Evolutionary conservation across 2,113 vertebrate genomes (phyloP).

Genomic region (Okapia johnstoni): DNA sequence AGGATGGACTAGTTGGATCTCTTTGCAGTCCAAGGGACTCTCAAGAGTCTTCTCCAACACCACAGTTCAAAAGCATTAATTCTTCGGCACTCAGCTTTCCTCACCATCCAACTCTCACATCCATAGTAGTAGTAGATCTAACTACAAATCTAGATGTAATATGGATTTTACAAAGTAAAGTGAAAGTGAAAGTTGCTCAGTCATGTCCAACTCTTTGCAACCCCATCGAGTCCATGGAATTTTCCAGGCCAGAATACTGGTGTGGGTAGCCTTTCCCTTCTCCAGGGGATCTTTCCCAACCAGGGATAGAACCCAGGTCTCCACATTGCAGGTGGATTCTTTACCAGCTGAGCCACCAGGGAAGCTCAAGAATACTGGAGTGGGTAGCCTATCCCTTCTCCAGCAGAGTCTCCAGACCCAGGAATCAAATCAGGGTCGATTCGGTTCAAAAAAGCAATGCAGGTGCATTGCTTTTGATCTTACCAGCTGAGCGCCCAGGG

Average conservation of each 20-base stretch:
- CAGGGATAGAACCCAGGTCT: not conserved
- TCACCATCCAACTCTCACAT: too few species aligned
- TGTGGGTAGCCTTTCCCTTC: not conserved
- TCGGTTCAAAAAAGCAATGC: not conserved
- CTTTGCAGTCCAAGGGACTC: too few species aligned
- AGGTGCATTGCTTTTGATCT: not conserved
- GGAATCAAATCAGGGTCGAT: fast-evolving
- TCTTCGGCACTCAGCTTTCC: too few species aligned
- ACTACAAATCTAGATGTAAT: not conserved
- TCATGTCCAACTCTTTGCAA: not conserved
- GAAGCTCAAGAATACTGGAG: not conserved
- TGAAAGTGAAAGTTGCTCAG: not conserved
- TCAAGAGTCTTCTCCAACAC: too few species aligned
- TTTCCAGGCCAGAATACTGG: not conserved
- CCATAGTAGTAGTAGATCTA: not conserved
- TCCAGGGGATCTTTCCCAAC: not conserved
- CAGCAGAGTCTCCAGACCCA: not conserved
- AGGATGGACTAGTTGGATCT: too few species aligned
- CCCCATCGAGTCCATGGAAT: not conserved
- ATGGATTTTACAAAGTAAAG: not conserved
- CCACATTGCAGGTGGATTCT: not conserved
- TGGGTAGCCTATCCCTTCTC: not conserved
- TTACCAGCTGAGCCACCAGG: not conserved
- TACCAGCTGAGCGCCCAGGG: not conserved
- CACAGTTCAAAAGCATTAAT: too few species aligned